Conservation (phyloP, 1,140 invertebrate genomes). For the Drosophila tsacasi region DNA sequence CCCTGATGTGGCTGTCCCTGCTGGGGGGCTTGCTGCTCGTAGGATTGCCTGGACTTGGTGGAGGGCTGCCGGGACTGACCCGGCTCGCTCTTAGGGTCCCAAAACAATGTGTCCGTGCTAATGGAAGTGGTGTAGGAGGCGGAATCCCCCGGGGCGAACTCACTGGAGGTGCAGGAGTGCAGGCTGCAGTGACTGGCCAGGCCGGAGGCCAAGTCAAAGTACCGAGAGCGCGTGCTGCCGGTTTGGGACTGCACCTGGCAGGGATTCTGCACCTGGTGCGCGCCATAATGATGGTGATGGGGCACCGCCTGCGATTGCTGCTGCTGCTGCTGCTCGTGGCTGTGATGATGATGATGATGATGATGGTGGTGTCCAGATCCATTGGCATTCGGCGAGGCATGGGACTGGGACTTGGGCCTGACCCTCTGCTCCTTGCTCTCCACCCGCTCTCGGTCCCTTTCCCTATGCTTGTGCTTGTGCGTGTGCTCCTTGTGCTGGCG, state of each 20-base stretch:
- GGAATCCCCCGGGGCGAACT: conserved; percentile 88
- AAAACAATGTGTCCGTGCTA: conserved; percentile 93
- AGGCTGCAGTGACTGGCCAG: conserved; percentile 91
- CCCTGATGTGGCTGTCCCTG: conserved; percentile 38
- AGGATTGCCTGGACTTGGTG: conserved; percentile 84
- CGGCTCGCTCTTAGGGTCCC: conserved; percentile 88
- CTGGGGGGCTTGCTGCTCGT: conserved; percentile 63
- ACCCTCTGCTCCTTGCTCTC: conserved; percentile 73
- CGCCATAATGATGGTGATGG: conserved; percentile 50
- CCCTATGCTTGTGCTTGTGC: conserved; percentile 86
- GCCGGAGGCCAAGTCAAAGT: conserved; percentile 87
- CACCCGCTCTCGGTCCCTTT: conserved; percentile 73
- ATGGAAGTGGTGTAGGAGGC: conserved; percentile 93
- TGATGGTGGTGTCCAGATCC: conserved; percentile 47
- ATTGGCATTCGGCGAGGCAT: conserved; percentile 73
- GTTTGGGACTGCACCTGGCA: conserved; percentile 56
- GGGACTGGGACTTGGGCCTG: conserved; percentile 85
- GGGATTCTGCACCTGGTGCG: conserved; percentile 48
- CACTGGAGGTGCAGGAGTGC: conserved; percentile 92
- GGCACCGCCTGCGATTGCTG: conserved; percentile 46
- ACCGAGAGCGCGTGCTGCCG: conserved; percentile 77
- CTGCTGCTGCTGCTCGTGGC: conserved; percentile 35
- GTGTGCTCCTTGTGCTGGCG: conserved; percentile 88
- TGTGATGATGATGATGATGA: conserved; percentile 62
- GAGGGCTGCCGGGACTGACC: conserved; percentile 78